Conservation (phyloP, 2,888 invertebrate species). For the Therioaphis trifolii region DNA sequence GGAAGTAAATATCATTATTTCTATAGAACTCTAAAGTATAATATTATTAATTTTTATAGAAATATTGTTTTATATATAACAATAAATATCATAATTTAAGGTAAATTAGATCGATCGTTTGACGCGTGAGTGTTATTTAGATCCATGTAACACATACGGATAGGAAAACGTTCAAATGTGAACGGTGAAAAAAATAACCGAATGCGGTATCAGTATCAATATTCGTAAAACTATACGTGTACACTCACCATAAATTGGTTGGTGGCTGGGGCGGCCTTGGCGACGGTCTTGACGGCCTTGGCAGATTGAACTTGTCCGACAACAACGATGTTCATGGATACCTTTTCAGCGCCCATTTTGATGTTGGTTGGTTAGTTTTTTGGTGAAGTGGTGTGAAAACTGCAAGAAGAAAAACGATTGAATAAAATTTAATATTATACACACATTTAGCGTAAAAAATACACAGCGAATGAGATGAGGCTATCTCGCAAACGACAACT, state of each 20-base stretch:
- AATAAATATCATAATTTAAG: too few relatives aligned
- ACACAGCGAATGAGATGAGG: not conserved
- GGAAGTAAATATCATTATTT: too few relatives aligned
- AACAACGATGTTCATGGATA: not conserved
- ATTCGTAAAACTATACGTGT: too few relatives aligned
- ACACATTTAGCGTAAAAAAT: not conserved
- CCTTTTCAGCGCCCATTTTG: not conserved
- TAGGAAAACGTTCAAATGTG: too few relatives aligned
- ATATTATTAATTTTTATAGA: too few relatives aligned
- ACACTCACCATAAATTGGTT: not conserved
- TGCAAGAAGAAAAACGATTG: not conserved
- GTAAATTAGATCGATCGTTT: too few relatives aligned
- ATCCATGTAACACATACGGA: too few relatives aligned
- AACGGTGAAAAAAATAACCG: too few relatives aligned
- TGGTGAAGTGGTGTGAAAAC: not conserved
- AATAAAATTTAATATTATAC: not conserved
- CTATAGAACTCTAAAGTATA: too few relatives aligned
- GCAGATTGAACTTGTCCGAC: not conserved
- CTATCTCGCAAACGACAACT: not conserved
- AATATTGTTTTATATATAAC: too few relatives aligned
- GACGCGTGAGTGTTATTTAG: too few relatives aligned
- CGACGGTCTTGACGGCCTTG: not conserved
- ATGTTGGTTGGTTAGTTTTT: not conserved
- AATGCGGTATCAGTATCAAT: too few relatives aligned
- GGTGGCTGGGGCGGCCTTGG: not conserved